Evolutionary conservation across 2,113 vertebrate genomes (phyloP).

Genomic region (Tretioscincus oriximinensis): DNA sequence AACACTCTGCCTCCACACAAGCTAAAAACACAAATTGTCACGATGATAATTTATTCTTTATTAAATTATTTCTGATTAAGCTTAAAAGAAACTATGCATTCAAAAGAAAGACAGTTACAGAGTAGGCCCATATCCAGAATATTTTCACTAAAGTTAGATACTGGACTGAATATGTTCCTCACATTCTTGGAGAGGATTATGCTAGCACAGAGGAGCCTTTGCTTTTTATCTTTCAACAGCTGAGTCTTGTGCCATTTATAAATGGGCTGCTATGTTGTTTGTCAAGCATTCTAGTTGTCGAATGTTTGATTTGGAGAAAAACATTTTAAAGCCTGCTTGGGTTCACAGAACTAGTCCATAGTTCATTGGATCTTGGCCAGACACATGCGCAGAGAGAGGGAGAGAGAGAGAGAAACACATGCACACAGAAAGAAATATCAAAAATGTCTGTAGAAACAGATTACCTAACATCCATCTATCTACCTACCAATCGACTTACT

Average conservation of each 20-base stretch:
- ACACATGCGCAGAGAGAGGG: no score
- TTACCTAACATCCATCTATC: no score
- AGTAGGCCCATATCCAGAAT: background rate
- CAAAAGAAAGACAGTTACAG: background rate
- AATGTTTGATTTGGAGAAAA: background rate
- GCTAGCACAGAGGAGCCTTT: background rate
- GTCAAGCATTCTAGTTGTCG: background rate
- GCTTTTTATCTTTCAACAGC: conserved; percentile 22
- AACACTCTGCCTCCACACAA: background rate
- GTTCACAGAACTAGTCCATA: background rate
- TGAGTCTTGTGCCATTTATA: conserved; percentile 1
- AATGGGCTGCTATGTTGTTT: conserved; percentile 1
- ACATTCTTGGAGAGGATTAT: background rate
- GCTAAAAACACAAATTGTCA: background rate
- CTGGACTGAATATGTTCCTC: background rate
- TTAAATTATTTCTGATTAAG: conserved; percentile 24
- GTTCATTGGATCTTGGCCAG: conserved; percentile 9
- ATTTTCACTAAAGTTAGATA: background rate
- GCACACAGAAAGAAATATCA: background rate
- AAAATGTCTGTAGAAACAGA: no score
- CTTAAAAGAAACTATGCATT: background rate
- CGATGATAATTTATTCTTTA: conserved; percentile 17
- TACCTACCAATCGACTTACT: no score
- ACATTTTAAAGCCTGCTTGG: background rate
- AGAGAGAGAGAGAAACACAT: background rate